Base-by-base conservation (phyloP, 2,888 invertebrate genomes). In the Acanthosepion pharaonis region DNA sequence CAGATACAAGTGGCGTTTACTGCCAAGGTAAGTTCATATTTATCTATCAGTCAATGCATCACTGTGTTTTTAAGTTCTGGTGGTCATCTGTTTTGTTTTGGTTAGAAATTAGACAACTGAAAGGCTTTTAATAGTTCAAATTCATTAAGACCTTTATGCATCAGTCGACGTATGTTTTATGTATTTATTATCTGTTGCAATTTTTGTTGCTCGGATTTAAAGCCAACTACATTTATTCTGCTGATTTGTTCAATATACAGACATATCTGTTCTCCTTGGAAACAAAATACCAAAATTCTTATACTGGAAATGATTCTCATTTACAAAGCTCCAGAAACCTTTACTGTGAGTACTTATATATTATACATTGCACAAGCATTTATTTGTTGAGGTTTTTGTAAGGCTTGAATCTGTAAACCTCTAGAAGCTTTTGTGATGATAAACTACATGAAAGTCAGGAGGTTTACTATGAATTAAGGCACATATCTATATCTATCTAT, bases 1-100 rank as follows among this genome's bases (percentile, higher is more conserved):
- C 78, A 78, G 78, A 78, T n/a, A 78, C 33, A 78, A 78, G 78
- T 78, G 78, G 78, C 33, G n/a, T 78, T 78, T 78, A 78, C 78
- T n/a, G 78, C 78, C 78, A 78, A 78, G 78, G 78, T 78, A 78
- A 78, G 78, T 78, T 78, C 78, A 78, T n/a, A 78, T 15, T 78
- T 33, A 78, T 78, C 78, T 78, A 78, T n/a, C 78, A 78, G n/a
- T 78, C 78, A 78, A 78, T 78, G 33, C 33, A 78, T n/a, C 78
- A 33, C 33, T 15, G n/a, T 33, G n/a, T 78, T 78, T n/a, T 78
- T 11, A 78, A 78, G n/a, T 78, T 78, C 15, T 78, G n/a, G 78
- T 78, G 78, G 78, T n/a, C n/a, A 78, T 33, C 78, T n/a, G n/a
- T 78, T 78, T 78, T 78, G 78, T 78, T 78, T 78, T 78, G 78